A percentile compares a stretch with the other conserved stretches of the same genome.
phyloP scores from a whole-genome alignment of 37 sponge, comb jelly and placozoan genomes.

The Halichondria panicea region DNA sequence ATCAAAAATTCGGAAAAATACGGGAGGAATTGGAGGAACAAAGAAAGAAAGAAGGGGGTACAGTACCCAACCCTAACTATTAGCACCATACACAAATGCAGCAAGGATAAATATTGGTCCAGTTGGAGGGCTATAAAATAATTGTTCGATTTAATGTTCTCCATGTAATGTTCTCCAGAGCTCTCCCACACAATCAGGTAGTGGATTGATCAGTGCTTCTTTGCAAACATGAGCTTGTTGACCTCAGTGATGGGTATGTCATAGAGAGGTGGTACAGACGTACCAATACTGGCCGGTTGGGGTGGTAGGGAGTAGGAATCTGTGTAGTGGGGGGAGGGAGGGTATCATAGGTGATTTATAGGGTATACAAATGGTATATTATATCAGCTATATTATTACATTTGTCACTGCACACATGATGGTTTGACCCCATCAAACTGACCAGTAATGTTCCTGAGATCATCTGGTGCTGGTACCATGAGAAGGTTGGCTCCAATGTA shows the following conservation, averaged over 20 bases:
- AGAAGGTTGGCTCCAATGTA: slow-evolving; percentile 14
- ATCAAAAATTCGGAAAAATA: too few species aligned
- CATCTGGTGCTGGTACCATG: slow-evolving; percentile 9
- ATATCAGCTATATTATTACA: background rate
- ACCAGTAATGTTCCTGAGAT: slow-evolving; percentile 7
- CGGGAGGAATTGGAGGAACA: too few species aligned
- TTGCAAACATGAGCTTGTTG: slow-evolving; percentile 14
- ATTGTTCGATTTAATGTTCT: too few species aligned
- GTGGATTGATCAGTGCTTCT: too few species aligned
- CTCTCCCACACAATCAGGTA: too few species aligned
- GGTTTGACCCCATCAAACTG: background rate
- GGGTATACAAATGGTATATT: background rate
- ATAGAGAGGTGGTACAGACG: slow-evolving; percentile 29
- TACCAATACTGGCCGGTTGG: background rate
- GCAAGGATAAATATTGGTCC: too few species aligned
- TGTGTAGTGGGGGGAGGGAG: background rate
- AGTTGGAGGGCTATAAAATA: too few species aligned
- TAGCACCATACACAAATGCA: too few species aligned
- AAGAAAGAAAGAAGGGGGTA: too few species aligned
- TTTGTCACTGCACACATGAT: background rate
- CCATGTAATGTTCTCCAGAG: too few species aligned
- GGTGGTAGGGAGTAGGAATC: slow-evolving; percentile 17
- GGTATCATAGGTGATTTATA: background rate
- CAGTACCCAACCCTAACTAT: too few species aligned
- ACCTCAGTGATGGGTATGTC: slow-evolving; percentile 36